Evolutionary conservation across 2,888 invertebrate genomes (phyloP), one percentile per base, ranked within the genome.

Genomic region (Phengaris alcon): DNA sequence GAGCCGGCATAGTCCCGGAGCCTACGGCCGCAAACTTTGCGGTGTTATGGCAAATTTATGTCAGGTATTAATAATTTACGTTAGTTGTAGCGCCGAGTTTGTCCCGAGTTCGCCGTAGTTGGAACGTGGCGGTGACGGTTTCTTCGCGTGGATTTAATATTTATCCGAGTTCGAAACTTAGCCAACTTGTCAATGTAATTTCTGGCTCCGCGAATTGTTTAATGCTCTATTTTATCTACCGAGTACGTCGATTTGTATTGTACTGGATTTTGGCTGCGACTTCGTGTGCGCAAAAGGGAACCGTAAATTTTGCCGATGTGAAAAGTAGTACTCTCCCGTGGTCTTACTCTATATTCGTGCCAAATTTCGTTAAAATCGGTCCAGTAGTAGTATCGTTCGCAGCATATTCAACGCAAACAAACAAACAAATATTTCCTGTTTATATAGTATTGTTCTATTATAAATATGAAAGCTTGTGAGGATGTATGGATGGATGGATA

Each of bases 61-160:
- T 90, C 93, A 91, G 91, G 91, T 91, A 93, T 92, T 93, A 93
- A 93, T 92, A 92, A 93, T 92, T 93, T 90, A 91, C 87, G 87
- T 87, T 87, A 88, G 90, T 90, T 88, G 90, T 87, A 86, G 87
- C 87, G 82, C 83, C 82, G 88, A 89, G 88, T 90, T 89, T 82
- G 81, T 80, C 79, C 79, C 78, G 76, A 80, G 81, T 81, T 80
- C 79, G 79, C 70, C 78, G 77, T 57, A 70, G 75, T 75, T 75
- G 70, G 79, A 83, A 84, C 82, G 81, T 83, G 83, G 80, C 79
- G 80, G 80, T 82, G 87, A 86, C 84, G 87, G 86, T 87, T 90
- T 86, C 90, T 90, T 88, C 85, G 84, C 81, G 81, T 77, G 85
- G 84, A 87, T 89, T 88, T 87, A 90, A 88, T 90, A 91, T 91